Evolutionary conservation across 2,113 vertebrate species (phyloP).

Genomic region (Scytalopus superciliaris): DNA sequence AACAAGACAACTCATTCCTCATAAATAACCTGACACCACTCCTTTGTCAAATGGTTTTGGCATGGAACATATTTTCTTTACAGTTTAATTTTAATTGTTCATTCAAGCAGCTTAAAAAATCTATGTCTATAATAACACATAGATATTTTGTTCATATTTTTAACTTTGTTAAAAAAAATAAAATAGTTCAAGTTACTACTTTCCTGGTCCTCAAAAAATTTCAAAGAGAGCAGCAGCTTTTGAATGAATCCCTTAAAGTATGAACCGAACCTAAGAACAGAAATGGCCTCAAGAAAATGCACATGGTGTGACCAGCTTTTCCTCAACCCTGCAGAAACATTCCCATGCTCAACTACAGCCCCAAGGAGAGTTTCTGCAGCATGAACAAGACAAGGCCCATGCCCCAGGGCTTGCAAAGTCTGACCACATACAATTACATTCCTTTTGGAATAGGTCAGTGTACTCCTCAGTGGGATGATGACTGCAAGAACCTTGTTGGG

Average conservation of each 20-base stretch:
- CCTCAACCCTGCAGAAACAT: neutral
- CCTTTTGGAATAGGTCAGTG: neutral
- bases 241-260: neutral
- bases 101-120: slow-evolving; percentile 35
- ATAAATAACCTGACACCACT: slow-evolving; percentile 16
- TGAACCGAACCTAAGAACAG: neutral
- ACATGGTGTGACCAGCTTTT: rapidly evolving
- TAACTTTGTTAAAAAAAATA: slow-evolving; percentile 3
- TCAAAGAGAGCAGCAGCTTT: slow-evolving; percentile 40
- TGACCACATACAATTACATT: neutral
- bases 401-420: neutral
- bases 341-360: neutral
- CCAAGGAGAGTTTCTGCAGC: neutral
- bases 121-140: slow-evolving; percentile 20
- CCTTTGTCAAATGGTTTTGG: neutral
- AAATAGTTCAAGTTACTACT: slow-evolving; percentile 10
- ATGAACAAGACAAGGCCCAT: neutral
- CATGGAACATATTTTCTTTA: neutral
- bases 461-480: neutral
- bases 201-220: neutral
- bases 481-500: neutral
- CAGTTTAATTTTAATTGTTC: neutral
- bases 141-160: slow-evolving; percentile 30
- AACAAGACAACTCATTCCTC: slow-evolving; percentile 8
- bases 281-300: neutral